phyloP scores from a whole-genome alignment of 2,113 vertebrate species.

The Gasterosteus aculeatus region DNA sequence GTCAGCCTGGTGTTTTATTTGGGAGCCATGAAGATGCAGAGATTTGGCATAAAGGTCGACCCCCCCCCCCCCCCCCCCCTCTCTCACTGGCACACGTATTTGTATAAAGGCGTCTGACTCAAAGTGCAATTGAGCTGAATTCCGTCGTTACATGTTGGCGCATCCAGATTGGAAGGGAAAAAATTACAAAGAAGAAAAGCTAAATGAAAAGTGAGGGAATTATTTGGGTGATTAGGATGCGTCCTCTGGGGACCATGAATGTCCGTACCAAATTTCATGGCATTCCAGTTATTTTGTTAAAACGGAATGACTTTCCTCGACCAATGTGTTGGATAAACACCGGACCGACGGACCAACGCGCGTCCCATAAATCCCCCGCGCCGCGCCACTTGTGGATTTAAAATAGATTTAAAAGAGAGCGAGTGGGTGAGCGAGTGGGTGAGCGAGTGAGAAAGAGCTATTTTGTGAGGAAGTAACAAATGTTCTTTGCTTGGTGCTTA shows the following conservation, averaged over 20 bases:
- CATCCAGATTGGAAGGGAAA: constrained; percentile 11
- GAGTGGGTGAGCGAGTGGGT: not conserved
- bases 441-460: constrained; percentile 12
- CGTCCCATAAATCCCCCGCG: constrained; percentile 12
- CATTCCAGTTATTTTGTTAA: constrained; percentile 40
- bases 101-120: not conserved
- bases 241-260: constrained; percentile 28
- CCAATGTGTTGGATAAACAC: constrained; percentile 17
- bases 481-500: not conserved
- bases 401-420: constrained; percentile 23
- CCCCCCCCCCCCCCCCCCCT: not conserved
- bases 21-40: not conserved
- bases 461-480: not conserved
- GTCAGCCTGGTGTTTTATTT: not conserved
- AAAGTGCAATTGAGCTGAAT: not conserved
- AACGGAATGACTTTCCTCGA: constrained; percentile 36
- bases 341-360: constrained; percentile 34
- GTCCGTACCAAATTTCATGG: constrained; percentile 28
- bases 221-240: constrained; percentile 41
- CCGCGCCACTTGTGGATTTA: constrained; percentile 33
- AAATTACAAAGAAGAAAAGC: constrained; percentile 27
- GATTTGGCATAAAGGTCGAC: not conserved
- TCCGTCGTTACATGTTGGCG: not conserved
- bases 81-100: not conserved
- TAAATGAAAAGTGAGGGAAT: constrained; percentile 42